Evolutionary conservation across 2,888 invertebrate species (phyloP), one percentile per base, ranked within the genome.

Genomic region (Noctua pronuba): DNA sequence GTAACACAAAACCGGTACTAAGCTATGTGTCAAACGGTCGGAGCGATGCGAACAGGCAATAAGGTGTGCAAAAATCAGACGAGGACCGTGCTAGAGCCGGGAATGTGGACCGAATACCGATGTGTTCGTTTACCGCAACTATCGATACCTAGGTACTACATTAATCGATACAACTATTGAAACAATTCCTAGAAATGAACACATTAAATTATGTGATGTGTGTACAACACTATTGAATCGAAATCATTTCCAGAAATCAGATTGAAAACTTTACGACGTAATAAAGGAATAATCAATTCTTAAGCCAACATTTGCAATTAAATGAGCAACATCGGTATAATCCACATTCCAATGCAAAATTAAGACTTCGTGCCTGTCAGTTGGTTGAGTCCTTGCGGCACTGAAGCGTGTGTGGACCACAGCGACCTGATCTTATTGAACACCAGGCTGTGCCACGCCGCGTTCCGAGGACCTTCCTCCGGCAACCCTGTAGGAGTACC

Each of bases 401-500:
- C 97, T 84, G 97, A 98, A 73, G 98, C 97, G 92, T 98, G 98
- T 87, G 98, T 97, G 88, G 98, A 98, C 99, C 99, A 99, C 84
- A 99, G 97, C 67, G 98, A 98, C 92, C 98, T 98, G 95, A 99
- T 98, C 97, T 99, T 98, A 93, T 98, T 98, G 94, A 98, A 97
- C 91, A 98, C 98, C 93, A 98, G 96, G 89, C 98, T 98, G 83
- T 98, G 98, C 98, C 98, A 98, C 89, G 97, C 96, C 31, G 96
- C 96, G 86, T 92, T 95, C 86, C 96, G 89, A 10, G 96, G 95
- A 62, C 96, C 96, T 92, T 96, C 96, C 81, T 96, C 96, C 86
- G 96, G 96, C 77, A 96, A 88, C 85, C 96, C 96, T 96, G 96
- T 94, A 90, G 91, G 88, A 82, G 77, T 65, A 88, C 83, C 83